Evolutionary conservation across 2,888 invertebrate species (phyloP).

Genomic region (Campoplex capitator): DNA sequence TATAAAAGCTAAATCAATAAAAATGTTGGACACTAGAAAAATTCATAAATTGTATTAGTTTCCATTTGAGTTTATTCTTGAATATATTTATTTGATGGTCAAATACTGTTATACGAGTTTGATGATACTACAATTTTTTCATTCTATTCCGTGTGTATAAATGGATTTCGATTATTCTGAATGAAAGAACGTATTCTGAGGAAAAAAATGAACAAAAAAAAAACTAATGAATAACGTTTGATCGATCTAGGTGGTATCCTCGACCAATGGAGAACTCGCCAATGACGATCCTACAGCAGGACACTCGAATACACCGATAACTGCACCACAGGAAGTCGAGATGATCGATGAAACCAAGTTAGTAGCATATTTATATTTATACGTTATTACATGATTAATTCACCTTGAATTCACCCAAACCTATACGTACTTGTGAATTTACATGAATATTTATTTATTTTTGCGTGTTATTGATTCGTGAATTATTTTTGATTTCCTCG

Average conservation of each 20-base stretch:
- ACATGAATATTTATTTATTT: neutral
- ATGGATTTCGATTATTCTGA: conserved; percentile 8
- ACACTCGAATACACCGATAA: conserved; percentile 98
- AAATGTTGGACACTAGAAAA: neutral
- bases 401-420: neutral
- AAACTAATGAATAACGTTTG: conserved; percentile 59
- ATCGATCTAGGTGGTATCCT: conserved; percentile 94
- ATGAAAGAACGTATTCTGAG: conserved; percentile 15
- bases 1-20: neutral
- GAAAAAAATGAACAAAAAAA: conserved; percentile 28
- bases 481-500: neutral
- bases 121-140: neutral
- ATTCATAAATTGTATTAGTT: neutral
- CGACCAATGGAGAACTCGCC: conserved; percentile 97
- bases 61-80: neutral
- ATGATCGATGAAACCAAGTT: conserved; percentile 99
- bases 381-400: neutral
- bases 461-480: neutral
- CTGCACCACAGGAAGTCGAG: conserved; percentile 96
- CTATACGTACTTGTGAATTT: neutral
- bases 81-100: neutral
- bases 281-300: conserved; percentile 98
- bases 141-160: conserved; percentile 43
- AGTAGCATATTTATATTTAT: conserved; percentile 85
- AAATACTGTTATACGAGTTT: neutral